Evolutionary conservation across 2,797 vertebrate genomes (phyloP).

Genomic region (Anniella stebbinsi): DNA sequence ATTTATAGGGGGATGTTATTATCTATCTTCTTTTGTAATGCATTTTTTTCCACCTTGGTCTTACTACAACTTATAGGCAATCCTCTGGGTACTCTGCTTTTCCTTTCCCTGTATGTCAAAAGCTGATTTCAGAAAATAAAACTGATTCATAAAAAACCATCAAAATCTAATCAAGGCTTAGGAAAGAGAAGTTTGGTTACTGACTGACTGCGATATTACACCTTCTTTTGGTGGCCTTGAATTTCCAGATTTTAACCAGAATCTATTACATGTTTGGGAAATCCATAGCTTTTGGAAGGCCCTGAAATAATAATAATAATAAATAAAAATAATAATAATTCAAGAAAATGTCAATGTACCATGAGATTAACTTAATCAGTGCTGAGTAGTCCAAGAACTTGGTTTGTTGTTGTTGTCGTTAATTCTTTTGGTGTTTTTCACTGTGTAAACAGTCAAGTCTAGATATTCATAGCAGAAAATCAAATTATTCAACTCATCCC

Average conservation of each 20-base stretch:
- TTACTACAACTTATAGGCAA: conserved; percentile 9
- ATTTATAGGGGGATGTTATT: conserved; percentile 8
- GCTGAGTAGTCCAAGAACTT: conserved; percentile 22
- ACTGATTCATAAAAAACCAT: not conserved
- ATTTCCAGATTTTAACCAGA: not conserved
- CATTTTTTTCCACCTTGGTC: conserved; percentile 16
- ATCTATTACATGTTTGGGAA: conserved; percentile 40
- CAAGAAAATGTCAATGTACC: conserved; percentile 38
- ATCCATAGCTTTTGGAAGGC: conserved; percentile 35
- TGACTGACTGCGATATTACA: conserved; percentile 43
- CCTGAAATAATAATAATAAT: not conserved
- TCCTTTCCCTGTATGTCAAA: rapidly evolving
- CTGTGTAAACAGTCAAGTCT: conserved; percentile 59
- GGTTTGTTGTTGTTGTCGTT: not conserved
- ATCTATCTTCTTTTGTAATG: conserved; percentile 9
- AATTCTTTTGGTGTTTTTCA: conserved; percentile 51
- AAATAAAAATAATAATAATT: conserved; percentile 8
- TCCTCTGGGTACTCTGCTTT: not conserved
- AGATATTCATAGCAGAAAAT: conserved; percentile 54
- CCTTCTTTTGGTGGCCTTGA: conserved; percentile 4
- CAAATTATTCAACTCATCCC: conserved; percentile 55
- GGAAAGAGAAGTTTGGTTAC: conserved; percentile 30
- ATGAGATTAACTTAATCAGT: conserved; percentile 41
- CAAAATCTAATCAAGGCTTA: conserved; percentile 18
- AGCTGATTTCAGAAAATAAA: conserved; percentile 47